These are phyloP conservation scores for Pangasianodon hypophthalmus DNA, from an alignment of 2,113 vertebrate species.

Conservation along the genomic window DNA sequence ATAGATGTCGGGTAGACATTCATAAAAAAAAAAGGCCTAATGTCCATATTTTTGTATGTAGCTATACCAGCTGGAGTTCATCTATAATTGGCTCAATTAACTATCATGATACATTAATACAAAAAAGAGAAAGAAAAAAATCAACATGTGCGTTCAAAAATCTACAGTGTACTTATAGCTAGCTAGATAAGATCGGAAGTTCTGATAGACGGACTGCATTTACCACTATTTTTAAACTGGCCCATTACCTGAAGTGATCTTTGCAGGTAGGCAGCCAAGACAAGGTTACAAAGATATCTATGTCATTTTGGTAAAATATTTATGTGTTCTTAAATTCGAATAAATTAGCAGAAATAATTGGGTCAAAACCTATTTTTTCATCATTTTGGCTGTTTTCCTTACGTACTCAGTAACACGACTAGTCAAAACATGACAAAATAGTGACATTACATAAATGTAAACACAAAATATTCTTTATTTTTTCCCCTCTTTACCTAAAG, in stretches of 20 bases:
- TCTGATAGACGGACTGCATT: neutral
- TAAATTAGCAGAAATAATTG: neutral
- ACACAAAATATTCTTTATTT: conserved; percentile 97
- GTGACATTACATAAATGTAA: conserved; percentile 72
- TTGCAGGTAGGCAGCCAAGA: neutral
- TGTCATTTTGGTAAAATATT: neutral
- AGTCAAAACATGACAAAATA: conserved; percentile 37
- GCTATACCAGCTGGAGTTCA: neutral
- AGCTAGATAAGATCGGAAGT: neutral
- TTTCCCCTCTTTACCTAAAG: conserved; percentile 92
- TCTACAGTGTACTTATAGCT: neutral
- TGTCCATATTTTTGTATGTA: neutral
- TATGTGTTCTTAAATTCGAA: neutral
- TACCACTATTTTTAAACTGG: neutral
- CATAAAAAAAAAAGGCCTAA: neutral
- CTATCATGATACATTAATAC: neutral
- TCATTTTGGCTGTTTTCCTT: neutral
- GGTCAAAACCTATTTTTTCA: neutral
- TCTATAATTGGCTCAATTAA: neutral
- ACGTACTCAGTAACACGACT: neutral
- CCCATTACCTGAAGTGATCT: neutral
- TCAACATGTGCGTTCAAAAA: neutral
- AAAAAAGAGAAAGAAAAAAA: neutral
- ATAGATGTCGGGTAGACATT: neutral
- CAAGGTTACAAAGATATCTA: neutral